These are phyloP conservation scores for Acestrorhynchus altus DNA, from an alignment of 2,797 vertebrate genomes.

Conservation along the genomic window DNA sequence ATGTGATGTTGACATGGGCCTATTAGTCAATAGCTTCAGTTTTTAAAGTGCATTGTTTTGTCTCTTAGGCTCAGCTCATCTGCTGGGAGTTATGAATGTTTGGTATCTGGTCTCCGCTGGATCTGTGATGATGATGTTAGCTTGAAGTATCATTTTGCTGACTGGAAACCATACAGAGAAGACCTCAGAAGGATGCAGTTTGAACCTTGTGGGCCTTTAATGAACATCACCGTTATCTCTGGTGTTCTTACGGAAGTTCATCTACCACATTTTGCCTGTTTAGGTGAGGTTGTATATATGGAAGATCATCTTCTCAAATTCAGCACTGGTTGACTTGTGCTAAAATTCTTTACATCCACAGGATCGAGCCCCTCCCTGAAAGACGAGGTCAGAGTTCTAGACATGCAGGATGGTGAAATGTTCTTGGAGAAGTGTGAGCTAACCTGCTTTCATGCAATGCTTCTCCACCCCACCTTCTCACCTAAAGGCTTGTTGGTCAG, in stretches of 20 bases:
- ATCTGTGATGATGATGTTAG: conserved; percentile 31
- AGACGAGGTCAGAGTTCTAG: conserved; percentile 50
- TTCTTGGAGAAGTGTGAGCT: conserved; percentile 50
- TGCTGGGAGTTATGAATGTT: conserved; percentile 54
- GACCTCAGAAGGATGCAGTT: conserved; percentile 12
- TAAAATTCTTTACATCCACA: background rate
- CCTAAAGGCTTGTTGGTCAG: conserved; percentile 32
- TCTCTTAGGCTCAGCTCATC: conserved; percentile 49
- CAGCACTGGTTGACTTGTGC: background rate
- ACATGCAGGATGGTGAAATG: conserved; percentile 26
- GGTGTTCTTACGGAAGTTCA: conserved; percentile 53
- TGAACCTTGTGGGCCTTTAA: conserved; percentile 58
- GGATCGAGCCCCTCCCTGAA: background rate
- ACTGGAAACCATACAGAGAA: conserved; percentile 52
- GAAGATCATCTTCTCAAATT: background rate
- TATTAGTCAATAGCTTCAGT: no score
- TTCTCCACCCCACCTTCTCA: conserved; percentile 50
- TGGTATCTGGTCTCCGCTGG: conserved; percentile 56
- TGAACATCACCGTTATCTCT: conserved; percentile 55
- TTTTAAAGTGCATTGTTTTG: background rate
- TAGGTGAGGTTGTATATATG: background rate
- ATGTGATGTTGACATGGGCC: no score
- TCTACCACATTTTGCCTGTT: conserved; percentile 60
- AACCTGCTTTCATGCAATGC: conserved; percentile 48
- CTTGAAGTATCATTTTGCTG: conserved; percentile 47